Percentiles rank a stretch among this genome's conserved stretches.
These are phyloP conservation scores for Papilio demoleus DNA, from an alignment of 2,888 invertebrate genomes.

Conservation along the genomic window DNA sequence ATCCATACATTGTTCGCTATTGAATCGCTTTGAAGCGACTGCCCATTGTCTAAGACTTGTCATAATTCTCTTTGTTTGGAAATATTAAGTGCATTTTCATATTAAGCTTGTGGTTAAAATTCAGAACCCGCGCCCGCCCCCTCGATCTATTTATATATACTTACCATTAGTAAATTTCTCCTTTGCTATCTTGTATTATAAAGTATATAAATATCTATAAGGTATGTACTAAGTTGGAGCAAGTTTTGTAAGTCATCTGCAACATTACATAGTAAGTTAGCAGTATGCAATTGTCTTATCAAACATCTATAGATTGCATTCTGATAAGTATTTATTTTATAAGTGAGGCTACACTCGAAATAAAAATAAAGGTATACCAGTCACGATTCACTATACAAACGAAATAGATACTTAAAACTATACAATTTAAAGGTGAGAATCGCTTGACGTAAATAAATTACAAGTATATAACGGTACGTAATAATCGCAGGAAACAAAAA, in stretches of 20 bases:
- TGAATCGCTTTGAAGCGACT: no score
- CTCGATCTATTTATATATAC: no score
- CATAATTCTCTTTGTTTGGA: no score
- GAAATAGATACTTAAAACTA: neutral
- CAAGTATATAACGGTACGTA: constrained; percentile 34
- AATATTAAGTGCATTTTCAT: no score
- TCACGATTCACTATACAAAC: neutral
- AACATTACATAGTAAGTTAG: neutral
- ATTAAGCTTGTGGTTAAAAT: no score
- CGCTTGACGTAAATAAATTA: neutral
- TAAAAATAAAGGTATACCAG: constrained; percentile 26
- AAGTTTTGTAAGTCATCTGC: neutral
- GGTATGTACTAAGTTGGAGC: no score
- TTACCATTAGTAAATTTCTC: no score
- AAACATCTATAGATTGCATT: constrained; percentile 10
- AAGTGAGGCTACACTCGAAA: constrained; percentile 1
- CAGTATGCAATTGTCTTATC: constrained; percentile 14
- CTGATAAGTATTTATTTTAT: constrained; percentile 21
- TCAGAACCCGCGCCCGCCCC: no score
- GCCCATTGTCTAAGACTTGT: no score
- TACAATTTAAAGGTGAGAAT: neutral
- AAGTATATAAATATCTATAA: no score
- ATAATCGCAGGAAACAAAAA: constrained; percentile 37
- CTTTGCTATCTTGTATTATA: no score
- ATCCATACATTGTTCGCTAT: no score